Evolutionary conservation across 2,888 invertebrate species (phyloP), one percentile per base, ranked within the genome.

Genomic region (Limnephilus lunatus): DNA sequence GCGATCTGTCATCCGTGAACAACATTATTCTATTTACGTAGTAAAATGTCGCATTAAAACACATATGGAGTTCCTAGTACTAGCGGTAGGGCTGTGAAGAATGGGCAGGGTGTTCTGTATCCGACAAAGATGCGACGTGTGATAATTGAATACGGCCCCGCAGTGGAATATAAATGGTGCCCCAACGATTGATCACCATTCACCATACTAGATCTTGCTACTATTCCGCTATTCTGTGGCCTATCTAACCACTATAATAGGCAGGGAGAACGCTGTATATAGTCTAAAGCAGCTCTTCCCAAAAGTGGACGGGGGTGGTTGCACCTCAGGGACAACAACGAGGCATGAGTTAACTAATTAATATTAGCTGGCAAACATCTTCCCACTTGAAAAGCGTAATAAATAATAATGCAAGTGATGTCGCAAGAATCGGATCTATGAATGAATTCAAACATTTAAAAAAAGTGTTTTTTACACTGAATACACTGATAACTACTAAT

Each of bases 141-240:
- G 86, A 86, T 86, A 86, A 86, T 86, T 48, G 86, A 86, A 86
- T 30, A 86, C 86, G 39, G 30, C 48, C 83, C 19, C 83, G 25
- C 83, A 25, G 35, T 35, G 83, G 83, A 19, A 83, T 32, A 83
- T 83, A 83, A 35, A 83, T 83, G 32, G 32, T 35, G 83, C 7
- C 83, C n/a, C 68, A n/a, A 68, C 68, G 86, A 68, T 68, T 68
- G 68, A 86, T 86, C 86, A 44, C 25, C 25, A 68, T 68, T n/a
- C 48, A 12, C 48, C 48, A 86, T 48, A 86, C 86, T 48, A 86
- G 48, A 35, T 83, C 83, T 83, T 39, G 35, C 35, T n/a, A 35
- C 83, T 9, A 83, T 83, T 32, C 25, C 2, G 14, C 83, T 32
- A 83, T 32, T 83, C 19, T 39, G 32, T 32, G 32, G 14, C 25